Conservation (phyloP, 2,113 vertebrate genomes). For the Barbus barbus region DNA sequence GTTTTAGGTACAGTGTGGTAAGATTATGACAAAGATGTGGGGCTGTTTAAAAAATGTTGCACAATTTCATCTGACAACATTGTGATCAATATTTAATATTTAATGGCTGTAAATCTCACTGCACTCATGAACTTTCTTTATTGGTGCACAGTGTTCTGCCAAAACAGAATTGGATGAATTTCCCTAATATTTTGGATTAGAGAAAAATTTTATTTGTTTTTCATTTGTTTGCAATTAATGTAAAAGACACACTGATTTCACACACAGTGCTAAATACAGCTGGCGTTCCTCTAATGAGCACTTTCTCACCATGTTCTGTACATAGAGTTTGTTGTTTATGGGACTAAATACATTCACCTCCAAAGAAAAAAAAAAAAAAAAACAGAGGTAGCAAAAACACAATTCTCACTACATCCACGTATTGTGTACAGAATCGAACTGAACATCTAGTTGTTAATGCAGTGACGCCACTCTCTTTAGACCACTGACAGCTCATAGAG, state of each 20-base stretch:
- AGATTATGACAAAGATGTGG: no score
- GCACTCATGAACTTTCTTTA: background rate
- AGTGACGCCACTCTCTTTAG: conserved; percentile 5
- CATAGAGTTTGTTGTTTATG: background rate
- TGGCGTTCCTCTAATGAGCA: background rate
- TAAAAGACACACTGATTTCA: background rate
- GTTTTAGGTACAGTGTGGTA: background rate
- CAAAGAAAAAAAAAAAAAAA: no score
- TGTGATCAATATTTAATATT: background rate
- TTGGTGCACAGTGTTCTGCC: background rate
- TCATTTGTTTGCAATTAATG: background rate
- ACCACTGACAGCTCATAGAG: background rate
- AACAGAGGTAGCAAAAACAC: background rate
- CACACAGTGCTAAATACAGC: background rate
- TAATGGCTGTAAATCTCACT: background rate
- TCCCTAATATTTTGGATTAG: background rate
- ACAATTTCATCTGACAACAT: background rate
- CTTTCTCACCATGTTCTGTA: background rate
- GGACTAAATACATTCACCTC: no score
- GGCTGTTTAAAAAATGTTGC: background rate
- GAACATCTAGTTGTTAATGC: conserved; percentile 21
- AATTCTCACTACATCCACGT: background rate
- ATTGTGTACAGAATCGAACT: conserved; percentile 5
- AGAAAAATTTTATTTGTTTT: background rate
- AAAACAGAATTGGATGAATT: background rate